phyloP scores from a whole-genome alignment of 1,140 invertebrate genomes.

The Antheraea pernyi region DNA sequence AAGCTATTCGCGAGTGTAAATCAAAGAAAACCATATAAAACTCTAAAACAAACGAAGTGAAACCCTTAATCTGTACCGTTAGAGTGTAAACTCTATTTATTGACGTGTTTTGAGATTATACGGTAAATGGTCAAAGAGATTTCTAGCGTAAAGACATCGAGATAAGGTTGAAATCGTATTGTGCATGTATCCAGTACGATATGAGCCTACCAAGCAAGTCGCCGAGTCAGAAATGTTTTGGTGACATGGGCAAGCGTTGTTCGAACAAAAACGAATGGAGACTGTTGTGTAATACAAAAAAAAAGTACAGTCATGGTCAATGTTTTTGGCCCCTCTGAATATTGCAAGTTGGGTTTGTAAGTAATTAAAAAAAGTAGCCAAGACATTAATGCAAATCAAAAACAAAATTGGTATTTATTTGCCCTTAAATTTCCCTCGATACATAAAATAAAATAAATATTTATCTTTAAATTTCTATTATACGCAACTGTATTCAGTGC shows the following conservation, averaged over 20 bases:
- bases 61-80: not conserved
- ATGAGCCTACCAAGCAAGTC: conserved; percentile 16
- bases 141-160: not conserved
- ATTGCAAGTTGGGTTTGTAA: no score
- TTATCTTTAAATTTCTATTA: no score
- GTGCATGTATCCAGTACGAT: not conserved
- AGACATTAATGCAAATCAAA: no score
- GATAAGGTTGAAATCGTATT: conserved; percentile 6
- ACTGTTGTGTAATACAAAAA: not conserved
- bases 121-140: not conserved
- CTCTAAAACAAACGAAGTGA: not conserved
- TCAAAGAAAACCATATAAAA: not conserved
- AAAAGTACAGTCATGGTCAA: no score
- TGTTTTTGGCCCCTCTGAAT: no score
- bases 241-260: conserved; percentile 57
- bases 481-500: no score
- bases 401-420: no score
- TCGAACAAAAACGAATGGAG: conserved; percentile 35
- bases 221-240: conserved; percentile 67
- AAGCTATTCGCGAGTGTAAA: not conserved
- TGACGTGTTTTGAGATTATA: not conserved
- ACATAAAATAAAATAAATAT: no score
- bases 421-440: no score
- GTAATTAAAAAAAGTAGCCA: no score
- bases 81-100: conserved; percentile 14